phyloP scores from a whole-genome alignment of 2,797 vertebrate species.

The Neopelma chrysocephalum region DNA sequence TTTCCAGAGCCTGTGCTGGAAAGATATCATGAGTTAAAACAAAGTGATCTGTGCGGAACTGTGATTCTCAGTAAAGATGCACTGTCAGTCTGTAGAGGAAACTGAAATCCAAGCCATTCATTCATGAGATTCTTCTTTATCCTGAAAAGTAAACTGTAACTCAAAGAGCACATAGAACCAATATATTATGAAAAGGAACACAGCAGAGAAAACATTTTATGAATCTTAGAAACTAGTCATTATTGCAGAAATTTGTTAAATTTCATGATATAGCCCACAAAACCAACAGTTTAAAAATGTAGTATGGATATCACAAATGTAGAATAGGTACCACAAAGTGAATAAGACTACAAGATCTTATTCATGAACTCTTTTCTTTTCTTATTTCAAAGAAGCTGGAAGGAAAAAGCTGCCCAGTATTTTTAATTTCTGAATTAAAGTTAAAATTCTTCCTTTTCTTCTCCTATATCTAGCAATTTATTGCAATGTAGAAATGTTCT shows the following conservation, averaged over 20 bases:
- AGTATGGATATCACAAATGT: neutral
- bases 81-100: neutral
- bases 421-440: neutral
- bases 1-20: neutral
- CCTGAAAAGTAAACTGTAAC: neutral
- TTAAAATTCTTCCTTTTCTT: neutral
- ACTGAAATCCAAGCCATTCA: neutral
- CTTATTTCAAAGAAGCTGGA: neutral
- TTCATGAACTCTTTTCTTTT: neutral
- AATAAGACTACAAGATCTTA: neutral
- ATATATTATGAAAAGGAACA: neutral
- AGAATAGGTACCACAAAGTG: neutral
- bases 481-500: neutral
- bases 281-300: neutral
- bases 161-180: neutral
- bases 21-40: neutral
- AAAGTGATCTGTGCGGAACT: neutral
- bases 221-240: neutral
- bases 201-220: neutral
- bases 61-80: neutral
- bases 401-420: neutral
- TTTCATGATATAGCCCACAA: neutral
- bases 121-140: neutral
- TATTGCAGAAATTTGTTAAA: neutral
- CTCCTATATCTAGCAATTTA: neutral